These are phyloP conservation scores for Bovichtus variegatus DNA, from an alignment of 2,797 vertebrate genomes.

Conservation along the genomic window DNA sequence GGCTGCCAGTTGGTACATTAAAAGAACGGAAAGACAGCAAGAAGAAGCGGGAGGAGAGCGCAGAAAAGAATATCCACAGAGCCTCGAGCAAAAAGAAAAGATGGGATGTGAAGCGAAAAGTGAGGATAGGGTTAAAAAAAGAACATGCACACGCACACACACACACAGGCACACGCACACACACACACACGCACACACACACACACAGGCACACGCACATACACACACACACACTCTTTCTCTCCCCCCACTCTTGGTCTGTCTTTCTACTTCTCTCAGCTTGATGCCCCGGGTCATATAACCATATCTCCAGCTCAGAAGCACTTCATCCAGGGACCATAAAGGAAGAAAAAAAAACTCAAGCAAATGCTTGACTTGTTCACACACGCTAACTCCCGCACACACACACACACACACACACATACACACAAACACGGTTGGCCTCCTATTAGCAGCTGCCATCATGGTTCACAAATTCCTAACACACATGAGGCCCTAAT, in stretches of 20 bases:
- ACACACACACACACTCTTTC: slow-evolving; percentile 29
- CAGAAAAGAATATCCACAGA: slow-evolving; percentile 47
- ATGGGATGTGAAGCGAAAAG: slow-evolving; percentile 47
- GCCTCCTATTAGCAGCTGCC: slow-evolving; percentile 56
- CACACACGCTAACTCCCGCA: slow-evolving; percentile 3
- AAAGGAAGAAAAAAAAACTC: slow-evolving; percentile 41
- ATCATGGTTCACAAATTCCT: slow-evolving; percentile 60
- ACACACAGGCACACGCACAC: slow-evolving; percentile 10
- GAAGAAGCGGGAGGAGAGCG: slow-evolving; percentile 36
- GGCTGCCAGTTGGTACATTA: slow-evolving; percentile 32
- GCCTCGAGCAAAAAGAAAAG: slow-evolving; percentile 55
- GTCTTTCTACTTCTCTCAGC: slow-evolving; percentile 74
- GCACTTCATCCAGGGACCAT: slow-evolving; percentile 70
- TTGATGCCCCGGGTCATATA: slow-evolving; percentile 76
- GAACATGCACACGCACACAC: slow-evolving; percentile 1
- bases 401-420: slow-evolving; percentile 9
- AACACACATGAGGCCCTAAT: slow-evolving; percentile 55
- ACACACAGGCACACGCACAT: slow-evolving; percentile 5
- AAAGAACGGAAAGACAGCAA: slow-evolving; percentile 42
- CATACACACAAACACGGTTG: slow-evolving; percentile 27
- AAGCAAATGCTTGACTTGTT: slow-evolving; percentile 58
- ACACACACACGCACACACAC: slow-evolving; percentile 16
- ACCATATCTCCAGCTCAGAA: slow-evolving; percentile 80
- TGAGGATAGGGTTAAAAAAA: slow-evolving; percentile 67
- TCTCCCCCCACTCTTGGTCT: slow-evolving; percentile 58